phyloP scores from a whole-genome alignment of 2,797 vertebrate species.

The Chiroxiphia lanceolata region DNA sequence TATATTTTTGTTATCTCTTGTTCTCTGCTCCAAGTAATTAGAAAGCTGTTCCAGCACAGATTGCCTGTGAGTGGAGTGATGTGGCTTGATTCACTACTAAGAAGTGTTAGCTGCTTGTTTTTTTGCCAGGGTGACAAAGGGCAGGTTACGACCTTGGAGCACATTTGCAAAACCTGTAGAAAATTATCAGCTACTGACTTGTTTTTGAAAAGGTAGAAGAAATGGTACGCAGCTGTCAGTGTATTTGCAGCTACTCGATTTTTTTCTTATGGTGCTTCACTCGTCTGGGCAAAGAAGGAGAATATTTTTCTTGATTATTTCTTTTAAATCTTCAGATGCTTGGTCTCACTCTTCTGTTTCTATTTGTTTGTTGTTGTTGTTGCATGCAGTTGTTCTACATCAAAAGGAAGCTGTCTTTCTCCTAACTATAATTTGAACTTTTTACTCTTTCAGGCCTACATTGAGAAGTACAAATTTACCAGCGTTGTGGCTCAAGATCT shows the following conservation, averaged over 20 bases:
- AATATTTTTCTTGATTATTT: not conserved
- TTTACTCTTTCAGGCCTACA: constrained; percentile 84
- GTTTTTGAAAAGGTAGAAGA: not conserved
- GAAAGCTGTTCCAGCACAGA: not conserved
- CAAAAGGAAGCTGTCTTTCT: not conserved
- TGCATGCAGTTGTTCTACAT: not conserved
- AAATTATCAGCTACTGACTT: not conserved
- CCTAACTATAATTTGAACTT: not conserved
- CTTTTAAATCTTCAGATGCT: not conserved
- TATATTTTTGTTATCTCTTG: not conserved
- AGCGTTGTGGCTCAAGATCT: constrained; percentile 93
- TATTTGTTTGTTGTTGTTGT: not conserved
- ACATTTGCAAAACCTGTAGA: not conserved
- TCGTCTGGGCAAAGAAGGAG: not conserved
- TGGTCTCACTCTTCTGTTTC: not conserved
- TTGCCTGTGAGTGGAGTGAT: not conserved
- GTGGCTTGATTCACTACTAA: not conserved
- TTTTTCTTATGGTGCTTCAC: not conserved
- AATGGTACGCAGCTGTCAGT: not conserved
- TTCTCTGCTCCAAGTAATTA: not conserved
- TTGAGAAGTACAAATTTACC: constrained; percentile 91
- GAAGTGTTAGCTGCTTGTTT: not conserved
- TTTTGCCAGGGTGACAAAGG: not conserved
- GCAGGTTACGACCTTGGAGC: not conserved
- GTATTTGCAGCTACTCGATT: not conserved